These are phyloP conservation scores for Adelges cooleyi DNA, from an alignment of 1,140 invertebrate species.

Conservation along the genomic window DNA sequence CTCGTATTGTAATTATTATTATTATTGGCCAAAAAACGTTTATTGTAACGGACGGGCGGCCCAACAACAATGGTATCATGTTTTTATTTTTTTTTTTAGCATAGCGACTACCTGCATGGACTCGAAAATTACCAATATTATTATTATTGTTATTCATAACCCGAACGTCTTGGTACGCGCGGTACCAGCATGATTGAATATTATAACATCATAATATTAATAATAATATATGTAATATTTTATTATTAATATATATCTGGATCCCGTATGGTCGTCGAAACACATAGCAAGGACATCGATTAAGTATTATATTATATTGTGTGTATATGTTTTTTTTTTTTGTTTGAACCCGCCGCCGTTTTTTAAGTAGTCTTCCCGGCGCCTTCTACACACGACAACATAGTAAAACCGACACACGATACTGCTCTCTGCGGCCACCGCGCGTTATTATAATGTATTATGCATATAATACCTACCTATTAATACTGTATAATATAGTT, in stretches of 20 bases:
- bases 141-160: constrained; percentile 22
- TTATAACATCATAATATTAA: too few relatives aligned
- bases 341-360: background rate
- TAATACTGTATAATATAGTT: too few relatives aligned
- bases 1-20: too few relatives aligned
- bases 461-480: too few relatives aligned
- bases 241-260: background rate
- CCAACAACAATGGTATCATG: constrained; percentile 23
- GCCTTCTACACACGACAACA: too few relatives aligned
- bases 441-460: too few relatives aligned
- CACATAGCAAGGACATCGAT: background rate
- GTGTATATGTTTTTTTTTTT: background rate
- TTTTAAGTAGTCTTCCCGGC: constrained; percentile 1
- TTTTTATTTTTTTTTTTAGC: too few relatives aligned
- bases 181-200: constrained; percentile 24
- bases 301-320: too few relatives aligned
- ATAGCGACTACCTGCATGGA: constrained; percentile 27
- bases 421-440: background rate
- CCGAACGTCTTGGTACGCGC: constrained; percentile 22
- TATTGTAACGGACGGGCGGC: background rate
- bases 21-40: too few relatives aligned
- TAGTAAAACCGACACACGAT: background rate
- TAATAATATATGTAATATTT: too few relatives aligned
- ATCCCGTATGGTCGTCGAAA: constrained; percentile 12
- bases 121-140: background rate